Percentiles rank a stretch among this genome's conserved stretches.
phyloP scores from a whole-genome alignment of 2,888 invertebrate genomes.

The Tachina lurida region DNA sequence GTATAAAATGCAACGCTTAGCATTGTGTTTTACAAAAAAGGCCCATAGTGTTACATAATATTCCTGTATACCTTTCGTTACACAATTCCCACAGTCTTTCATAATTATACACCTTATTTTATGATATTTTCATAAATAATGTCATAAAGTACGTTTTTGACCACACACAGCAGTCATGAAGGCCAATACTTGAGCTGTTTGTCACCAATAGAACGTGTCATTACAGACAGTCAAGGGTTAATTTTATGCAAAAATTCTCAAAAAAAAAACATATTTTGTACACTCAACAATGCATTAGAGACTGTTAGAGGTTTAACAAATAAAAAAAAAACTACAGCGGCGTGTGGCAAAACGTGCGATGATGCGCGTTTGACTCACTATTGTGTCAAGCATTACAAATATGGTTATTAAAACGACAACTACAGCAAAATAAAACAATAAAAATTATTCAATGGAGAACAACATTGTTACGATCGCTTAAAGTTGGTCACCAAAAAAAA shows the following conservation, averaged over 20 bases:
- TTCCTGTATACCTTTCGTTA: neutral
- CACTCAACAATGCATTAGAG: constrained; percentile 9
- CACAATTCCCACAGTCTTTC: neutral
- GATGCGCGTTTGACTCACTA: constrained; percentile 72
- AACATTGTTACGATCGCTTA: constrained; percentile 47
- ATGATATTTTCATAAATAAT: neutral
- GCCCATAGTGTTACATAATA: neutral
- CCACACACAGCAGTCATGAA: constrained; percentile 41
- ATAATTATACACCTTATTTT: neutral
- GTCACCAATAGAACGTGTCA: constrained; percentile 58
- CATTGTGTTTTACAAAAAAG: no score
- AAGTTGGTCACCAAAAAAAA: constrained; percentile 27
- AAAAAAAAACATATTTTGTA: neutral
- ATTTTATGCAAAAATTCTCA: constrained; percentile 56
- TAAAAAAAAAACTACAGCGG: constrained; percentile 27
- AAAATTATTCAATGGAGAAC: constrained; percentile 23
- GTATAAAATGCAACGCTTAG: no score
- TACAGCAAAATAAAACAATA: constrained; percentile 13
- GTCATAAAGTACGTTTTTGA: constrained; percentile 3
- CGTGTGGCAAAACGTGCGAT: constrained; percentile 71
- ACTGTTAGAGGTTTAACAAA: neutral
- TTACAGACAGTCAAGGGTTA: constrained; percentile 68
- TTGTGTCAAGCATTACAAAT: constrained; percentile 61
- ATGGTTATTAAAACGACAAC: constrained; percentile 58
- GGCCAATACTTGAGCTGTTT: constrained; percentile 28